Percentiles rank a stretch among this genome's conserved stretches.
Conservation (phyloP, 2,797 vertebrate species). For the Myotis planiceps region DNA sequence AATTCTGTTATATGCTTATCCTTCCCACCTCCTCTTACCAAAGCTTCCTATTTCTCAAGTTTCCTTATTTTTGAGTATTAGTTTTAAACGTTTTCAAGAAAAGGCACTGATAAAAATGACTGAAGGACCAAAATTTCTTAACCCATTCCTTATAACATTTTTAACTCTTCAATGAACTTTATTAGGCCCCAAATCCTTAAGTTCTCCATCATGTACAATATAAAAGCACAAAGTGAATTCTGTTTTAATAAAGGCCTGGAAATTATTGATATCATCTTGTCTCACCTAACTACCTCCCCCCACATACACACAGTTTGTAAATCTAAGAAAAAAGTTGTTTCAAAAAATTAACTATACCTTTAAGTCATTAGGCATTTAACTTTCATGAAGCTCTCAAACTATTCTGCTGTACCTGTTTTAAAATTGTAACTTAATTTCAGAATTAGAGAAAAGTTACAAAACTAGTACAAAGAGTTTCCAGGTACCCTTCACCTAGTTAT, state of each 20-base stretch:
- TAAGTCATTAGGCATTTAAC: not conserved
- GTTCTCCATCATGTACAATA: not conserved
- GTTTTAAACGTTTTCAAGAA: slow-evolving; percentile 19
- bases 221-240: not conserved
- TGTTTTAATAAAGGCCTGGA: not conserved
- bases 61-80: not conserved
- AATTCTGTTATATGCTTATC: not conserved
- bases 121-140: not conserved
- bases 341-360: not conserved
- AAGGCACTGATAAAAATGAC: not conserved
- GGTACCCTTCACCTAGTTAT: not conserved
- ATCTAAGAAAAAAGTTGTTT: not conserved
- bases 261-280: not conserved
- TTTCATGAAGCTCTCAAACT: not conserved
- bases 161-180: not conserved
- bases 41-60: not conserved
- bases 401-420: not conserved
- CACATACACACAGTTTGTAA: not conserved
- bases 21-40: not conserved
- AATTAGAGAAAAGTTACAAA: not conserved
- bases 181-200: not conserved
- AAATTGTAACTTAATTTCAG: not conserved
- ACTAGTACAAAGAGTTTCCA: not conserved
- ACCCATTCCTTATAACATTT: not conserved
- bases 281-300: not conserved